A percentile compares a stretch with the other conserved stretches of the same genome.
These are phyloP conservation scores for Syngnathus scovelli DNA, from an alignment of 2,113 vertebrate genomes.

Conservation along the genomic window DNA sequence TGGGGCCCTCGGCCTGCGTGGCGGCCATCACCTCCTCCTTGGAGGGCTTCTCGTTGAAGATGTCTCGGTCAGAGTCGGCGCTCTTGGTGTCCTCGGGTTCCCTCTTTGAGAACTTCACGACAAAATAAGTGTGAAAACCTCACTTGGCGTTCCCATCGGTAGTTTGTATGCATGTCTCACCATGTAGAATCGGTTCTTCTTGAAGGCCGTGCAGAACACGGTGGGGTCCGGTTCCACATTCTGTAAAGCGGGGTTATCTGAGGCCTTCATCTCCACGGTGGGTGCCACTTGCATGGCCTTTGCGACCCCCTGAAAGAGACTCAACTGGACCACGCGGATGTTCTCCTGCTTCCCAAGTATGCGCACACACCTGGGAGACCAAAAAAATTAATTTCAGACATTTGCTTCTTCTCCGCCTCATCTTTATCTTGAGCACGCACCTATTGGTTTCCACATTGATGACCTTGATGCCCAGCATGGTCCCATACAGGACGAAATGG, in stretches of 20 bases:
- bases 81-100: constrained; percentile 97
- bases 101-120: constrained; percentile 86
- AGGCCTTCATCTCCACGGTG: constrained; percentile 97
- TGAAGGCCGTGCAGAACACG: constrained; percentile 92
- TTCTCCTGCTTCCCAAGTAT: constrained; percentile 97
- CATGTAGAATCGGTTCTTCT: constrained; percentile 98
- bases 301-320: constrained; percentile 90
- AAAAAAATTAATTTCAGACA: background rate
- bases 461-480: constrained; percentile 98
- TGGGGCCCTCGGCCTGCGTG: constrained; percentile 95
- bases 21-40: constrained; percentile 99
- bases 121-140: background rate
- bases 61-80: constrained; percentile 94
- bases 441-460: constrained; percentile 98
- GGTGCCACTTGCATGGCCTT: constrained; percentile 81
- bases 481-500: constrained; percentile 95
- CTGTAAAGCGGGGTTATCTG: constrained; percentile 91
- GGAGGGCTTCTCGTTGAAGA: constrained; percentile 97
- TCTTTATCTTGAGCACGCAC: constrained; percentile 26
- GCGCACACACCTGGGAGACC: constrained; percentile 80
- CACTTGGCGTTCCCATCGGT: background rate
- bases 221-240: constrained; percentile 85
- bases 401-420: background rate
- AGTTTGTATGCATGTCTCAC: constrained; percentile 52
- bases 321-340: constrained; percentile 86